Evolutionary conservation across 1,140 invertebrate species (phyloP), one percentile per base, ranked within the genome.

Genomic region (Sitobion miscanthi): DNA sequence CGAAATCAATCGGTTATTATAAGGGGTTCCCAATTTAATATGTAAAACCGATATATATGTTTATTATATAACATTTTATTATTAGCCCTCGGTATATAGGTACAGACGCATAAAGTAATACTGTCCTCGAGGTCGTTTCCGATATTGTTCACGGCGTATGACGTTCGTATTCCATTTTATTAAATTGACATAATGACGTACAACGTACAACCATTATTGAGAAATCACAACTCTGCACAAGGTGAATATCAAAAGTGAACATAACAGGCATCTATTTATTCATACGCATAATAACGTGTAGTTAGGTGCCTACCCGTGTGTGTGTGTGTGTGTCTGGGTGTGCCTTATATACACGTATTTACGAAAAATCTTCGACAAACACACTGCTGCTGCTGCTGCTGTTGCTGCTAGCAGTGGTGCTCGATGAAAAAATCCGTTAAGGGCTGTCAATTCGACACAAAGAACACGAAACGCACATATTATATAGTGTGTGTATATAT

Each of bases 1-100:
- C 38, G 45, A 45, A 86, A 86, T 86, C 42, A 86, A 47, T 86
- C 45, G 14, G 35, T 77, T 45, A 86, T 86, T 86, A 86, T 86
- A 17, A 86, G 42, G 42, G 42, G 85, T 86, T 86, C 38, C 45
- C 42, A 86, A 86, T n/a, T n/a, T 77, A 77, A 77, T 77, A 77
- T 77, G n/a, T 77, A 77, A 77, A 77, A 77, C 62, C 62, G n/a
- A 77, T n/a, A 77, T 77, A n/a, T 69, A 69, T 77, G n/a, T 17
- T n/a, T 77, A n/a, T n/a, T 77, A 14, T 77, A 35, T n/a, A 45
- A n/a, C 38, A 47, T 86, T 47, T 2, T 25, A 85, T 42, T 45
- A 85, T 85, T 45, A 83, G 21, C 38, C 38, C 38, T 25, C 38
- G 21, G 23, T 45, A 38, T 38, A 42, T 17, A 17, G 49, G 45